These are phyloP conservation scores for Himantopus leucocephalus DNA, from an alignment of 2,113 vertebrate genomes.

Conservation along the genomic window DNA sequence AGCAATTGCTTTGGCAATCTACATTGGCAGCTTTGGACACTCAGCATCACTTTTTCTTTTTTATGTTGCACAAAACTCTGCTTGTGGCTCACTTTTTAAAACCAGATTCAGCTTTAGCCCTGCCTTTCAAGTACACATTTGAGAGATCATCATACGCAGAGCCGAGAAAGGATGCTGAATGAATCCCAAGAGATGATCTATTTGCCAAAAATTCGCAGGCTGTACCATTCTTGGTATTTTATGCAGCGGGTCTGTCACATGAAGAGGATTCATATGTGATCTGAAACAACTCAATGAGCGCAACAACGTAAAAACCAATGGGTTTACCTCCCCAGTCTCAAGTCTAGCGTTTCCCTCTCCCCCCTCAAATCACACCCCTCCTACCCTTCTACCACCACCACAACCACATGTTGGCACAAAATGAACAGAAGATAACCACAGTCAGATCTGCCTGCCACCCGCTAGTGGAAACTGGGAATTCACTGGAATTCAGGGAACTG, in stretches of 20 bases:
- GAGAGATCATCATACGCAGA: not conserved
- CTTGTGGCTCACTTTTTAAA: not conserved
- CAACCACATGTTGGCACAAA: not conserved
- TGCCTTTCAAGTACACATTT: not conserved
- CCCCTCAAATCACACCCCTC: not conserved
- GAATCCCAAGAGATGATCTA: not conserved
- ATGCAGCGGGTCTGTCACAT: not conserved
- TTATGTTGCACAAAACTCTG: not conserved
- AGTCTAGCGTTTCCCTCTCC: not conserved
- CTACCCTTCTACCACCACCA: not conserved
- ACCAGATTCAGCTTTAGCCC: not conserved
- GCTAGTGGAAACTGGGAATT: constrained; percentile 37
- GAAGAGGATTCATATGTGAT: not conserved
- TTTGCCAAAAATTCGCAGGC: not conserved
- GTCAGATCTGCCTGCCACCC: not conserved
- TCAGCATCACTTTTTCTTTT: not conserved
- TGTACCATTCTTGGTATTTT: not conserved
- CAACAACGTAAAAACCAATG: not conserved
- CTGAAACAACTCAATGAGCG: not conserved
- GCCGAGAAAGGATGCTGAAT: not conserved
- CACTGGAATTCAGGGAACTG: constrained; percentile 55
- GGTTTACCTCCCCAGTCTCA: not conserved
- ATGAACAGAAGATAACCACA: not conserved
- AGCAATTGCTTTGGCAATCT: not conserved
- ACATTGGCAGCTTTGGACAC: not conserved